Evolutionary conservation across 37 sponge, comb jelly and placozoan genomes (phyloP).

Genomic region (Ianthella basta): DNA sequence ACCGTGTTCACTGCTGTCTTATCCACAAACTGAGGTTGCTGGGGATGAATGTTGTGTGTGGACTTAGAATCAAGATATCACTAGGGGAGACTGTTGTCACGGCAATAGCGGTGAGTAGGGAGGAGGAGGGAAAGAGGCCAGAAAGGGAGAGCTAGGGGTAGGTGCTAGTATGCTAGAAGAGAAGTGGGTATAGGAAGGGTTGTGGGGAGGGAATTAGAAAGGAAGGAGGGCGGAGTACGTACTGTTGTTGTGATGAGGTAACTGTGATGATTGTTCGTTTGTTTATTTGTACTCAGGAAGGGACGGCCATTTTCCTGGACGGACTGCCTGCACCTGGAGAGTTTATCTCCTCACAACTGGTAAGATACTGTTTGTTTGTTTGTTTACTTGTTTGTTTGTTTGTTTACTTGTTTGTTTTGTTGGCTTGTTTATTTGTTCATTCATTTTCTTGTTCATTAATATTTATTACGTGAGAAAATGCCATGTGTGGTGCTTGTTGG

Average conservation of each 20-base stretch:
- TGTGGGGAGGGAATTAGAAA: too few relatives aligned
- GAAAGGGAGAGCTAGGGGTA: too few relatives aligned
- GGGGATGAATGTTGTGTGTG: slow-evolving; percentile 83
- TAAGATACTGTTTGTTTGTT: not conserved
- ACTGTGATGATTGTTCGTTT: not conserved
- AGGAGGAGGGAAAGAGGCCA: not conserved
- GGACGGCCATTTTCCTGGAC: slow-evolving; percentile 76
- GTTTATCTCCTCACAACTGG: not conserved
- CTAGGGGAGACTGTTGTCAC: slow-evolving; percentile 72
- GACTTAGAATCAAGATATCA: slow-evolving; percentile 48
- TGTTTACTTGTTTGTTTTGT: not conserved
- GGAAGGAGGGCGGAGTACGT: too few relatives aligned
- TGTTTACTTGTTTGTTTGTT: not conserved
- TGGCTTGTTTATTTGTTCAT: not conserved
- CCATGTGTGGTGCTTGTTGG: too few relatives aligned
- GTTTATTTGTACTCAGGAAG: slow-evolving; percentile 49
- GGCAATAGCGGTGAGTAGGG: slow-evolving; percentile 70
- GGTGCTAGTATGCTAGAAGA: too few relatives aligned
- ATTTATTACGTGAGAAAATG: too few relatives aligned
- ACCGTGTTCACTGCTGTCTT: slow-evolving; percentile 62
- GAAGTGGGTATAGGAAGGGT: too few relatives aligned
- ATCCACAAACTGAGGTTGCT: slow-evolving; percentile 66
- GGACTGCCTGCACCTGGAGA: slow-evolving; percentile 71
- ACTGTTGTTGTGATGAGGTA: not conserved
- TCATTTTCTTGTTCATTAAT: slow-evolving; percentile 6